Conservation (phyloP, 2,113 vertebrate species). For the Sinocyclocheilus anshuiensis region DNA sequence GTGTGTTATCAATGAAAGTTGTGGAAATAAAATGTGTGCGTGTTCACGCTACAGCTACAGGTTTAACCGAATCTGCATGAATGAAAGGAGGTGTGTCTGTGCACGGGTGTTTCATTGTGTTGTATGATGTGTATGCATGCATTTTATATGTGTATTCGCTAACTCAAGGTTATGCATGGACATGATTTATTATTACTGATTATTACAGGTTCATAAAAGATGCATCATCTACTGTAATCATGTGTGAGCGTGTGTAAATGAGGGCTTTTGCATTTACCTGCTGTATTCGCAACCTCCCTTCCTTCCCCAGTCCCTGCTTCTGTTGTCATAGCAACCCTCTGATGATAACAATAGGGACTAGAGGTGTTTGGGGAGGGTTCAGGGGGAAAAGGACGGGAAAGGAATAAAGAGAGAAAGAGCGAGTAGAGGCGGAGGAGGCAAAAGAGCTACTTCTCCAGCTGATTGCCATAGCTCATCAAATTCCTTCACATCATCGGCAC, state of each 20-base stretch:
- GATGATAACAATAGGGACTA: constrained; percentile 42
- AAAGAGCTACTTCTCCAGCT: constrained; percentile 33
- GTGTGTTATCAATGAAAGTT: constrained; percentile 18
- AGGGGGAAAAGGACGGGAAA: neutral
- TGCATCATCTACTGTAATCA: neutral
- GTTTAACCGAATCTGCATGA: neutral
- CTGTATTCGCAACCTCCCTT: neutral
- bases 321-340: constrained; percentile 57
- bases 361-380: constrained; percentile 26
- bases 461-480: constrained; percentile 43
- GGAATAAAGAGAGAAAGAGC: neutral
- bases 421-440: neutral
- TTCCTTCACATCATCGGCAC: constrained; percentile 54
- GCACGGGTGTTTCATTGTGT: neutral
- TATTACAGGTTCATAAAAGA: neutral
- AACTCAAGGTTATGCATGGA: neutral
- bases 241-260: constrained; percentile 12
- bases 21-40: neutral
- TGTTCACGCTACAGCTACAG: too few relatives aligned
- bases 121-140: neutral
- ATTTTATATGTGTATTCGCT: neutral
- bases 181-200: neutral
- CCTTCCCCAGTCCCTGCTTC: constrained; percentile 30
- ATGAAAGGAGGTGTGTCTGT: constrained; percentile 19
- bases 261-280: constrained; percentile 14